phyloP scores from a whole-genome alignment of 2,888 invertebrate genomes.

The Caenorhabditis sp. region DNA sequence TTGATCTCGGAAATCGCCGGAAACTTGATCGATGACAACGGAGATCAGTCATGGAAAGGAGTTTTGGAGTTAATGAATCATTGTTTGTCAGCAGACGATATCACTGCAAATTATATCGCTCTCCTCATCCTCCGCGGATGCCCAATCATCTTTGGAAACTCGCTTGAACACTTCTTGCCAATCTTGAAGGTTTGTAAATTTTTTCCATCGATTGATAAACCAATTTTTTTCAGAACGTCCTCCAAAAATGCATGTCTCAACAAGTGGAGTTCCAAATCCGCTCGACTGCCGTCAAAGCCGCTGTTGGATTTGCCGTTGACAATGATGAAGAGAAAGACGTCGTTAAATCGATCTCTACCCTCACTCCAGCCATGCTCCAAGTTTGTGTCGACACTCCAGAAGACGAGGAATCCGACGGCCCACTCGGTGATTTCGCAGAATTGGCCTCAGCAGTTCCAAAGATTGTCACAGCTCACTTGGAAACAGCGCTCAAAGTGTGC shows the following conservation, averaged over 20 bases:
- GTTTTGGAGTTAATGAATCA: constrained; percentile 89
- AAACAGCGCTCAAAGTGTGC: constrained; percentile 85
- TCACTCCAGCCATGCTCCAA: constrained; percentile 77
- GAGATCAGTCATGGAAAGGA: constrained; percentile 33
- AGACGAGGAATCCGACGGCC: constrained; percentile 81
- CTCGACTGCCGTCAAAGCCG: constrained; percentile 75
- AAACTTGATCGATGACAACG: constrained; percentile 36
- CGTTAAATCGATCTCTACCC: constrained; percentile 80
- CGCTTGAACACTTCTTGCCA: constrained; percentile 87
- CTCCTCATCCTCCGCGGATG: constrained; percentile 88
- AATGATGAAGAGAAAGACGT: constrained; percentile 92
- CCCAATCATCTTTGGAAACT: constrained; percentile 95
- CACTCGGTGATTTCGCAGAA: constrained; percentile 91
- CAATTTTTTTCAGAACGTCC: constrained; percentile 19
- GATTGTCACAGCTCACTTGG: constrained; percentile 87
- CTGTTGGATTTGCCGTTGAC: constrained; percentile 82
- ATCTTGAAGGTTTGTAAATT: constrained; percentile 83
- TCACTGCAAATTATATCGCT: constrained; percentile 88
- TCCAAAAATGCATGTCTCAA: constrained; percentile 39
- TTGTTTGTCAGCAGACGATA: constrained; percentile 85
- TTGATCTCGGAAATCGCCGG: constrained; percentile 45
- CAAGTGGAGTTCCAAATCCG: constrained; percentile 71
- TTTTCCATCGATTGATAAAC: constrained; percentile 78
- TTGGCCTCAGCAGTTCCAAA: constrained; percentile 91
- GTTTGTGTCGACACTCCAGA: constrained; percentile 85